Evolutionary conservation across 2,797 vertebrate species (phyloP), one percentile per base, ranked within the genome.

Genomic region (Aselliscus stoliczkanus): DNA sequence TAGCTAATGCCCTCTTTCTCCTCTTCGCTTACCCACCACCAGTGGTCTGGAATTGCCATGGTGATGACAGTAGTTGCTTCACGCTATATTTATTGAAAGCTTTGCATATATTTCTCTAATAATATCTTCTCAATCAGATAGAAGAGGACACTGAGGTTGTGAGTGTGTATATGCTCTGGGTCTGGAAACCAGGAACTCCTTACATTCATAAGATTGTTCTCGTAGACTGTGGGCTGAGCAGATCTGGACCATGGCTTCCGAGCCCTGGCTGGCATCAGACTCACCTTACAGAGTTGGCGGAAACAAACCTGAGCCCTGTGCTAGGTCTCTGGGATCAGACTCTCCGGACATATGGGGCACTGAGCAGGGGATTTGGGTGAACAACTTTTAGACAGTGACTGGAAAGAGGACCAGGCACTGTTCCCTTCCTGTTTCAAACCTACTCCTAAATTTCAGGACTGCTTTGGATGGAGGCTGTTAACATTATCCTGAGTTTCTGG

Each of bases 401-500:
- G 42, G 77, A 52, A 52, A 75, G 27, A 67, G 5, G 23, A 54
- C 42, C 39, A 87, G 25, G 0, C 37, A 44, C 15, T 39, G 23
- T 83, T 88, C 7, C 13, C 21, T 70, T 81, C n/a, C 73, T 31
- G 7, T 84, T 44, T 93, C 50, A 93, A 56, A 86, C 9, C 50
- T 31, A 34, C 60, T 60, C 64, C 83, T 88, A 79, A 60, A 79
- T 91, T 93, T 81, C 29, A 67, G n/a, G 4, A 54, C 31, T 34
- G 44, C 39, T 76, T 88, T 80, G 81, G 37, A 34, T 62, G 50
- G 42, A 84, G 11, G 7, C 34, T 90, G 1, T 82, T 94, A 42
- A 50, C 2, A 52, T 87, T 77, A 50, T 93, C 96, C 58, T 85
- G 67, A 56, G 5, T 81, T 90, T 93, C 76, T 77, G 76, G 10